These are phyloP conservation scores for Tachycineta bicolor DNA, from an alignment of 2,113 vertebrate species.

Conservation along the genomic window DNA sequence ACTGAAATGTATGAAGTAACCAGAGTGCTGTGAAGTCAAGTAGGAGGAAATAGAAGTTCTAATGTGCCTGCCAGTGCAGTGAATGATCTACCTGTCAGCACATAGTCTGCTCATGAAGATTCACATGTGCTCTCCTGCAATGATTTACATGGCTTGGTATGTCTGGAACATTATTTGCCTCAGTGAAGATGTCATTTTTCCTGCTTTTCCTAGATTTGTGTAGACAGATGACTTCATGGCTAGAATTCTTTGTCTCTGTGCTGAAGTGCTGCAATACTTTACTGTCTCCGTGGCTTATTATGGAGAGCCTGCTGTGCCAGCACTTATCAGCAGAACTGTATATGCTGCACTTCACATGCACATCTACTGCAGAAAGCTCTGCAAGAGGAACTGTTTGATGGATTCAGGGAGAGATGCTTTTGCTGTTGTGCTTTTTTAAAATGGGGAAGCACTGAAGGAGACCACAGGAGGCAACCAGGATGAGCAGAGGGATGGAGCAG, in stretches of 20 bases:
- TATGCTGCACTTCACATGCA: not conserved
- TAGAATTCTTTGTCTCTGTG: not conserved
- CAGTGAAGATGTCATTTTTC: slow-evolving; percentile 15
- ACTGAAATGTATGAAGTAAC: not conserved
- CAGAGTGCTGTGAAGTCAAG: not conserved
- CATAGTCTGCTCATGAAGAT: not conserved
- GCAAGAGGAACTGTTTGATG: not conserved
- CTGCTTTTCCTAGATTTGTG: slow-evolving; percentile 28
- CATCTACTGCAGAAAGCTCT: not conserved
- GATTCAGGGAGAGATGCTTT: not conserved
- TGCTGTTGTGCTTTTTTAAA: not conserved
- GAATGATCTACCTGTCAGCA: slow-evolving; percentile 33
- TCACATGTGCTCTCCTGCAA: slow-evolving; percentile 19
- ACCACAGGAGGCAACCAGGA: not conserved
- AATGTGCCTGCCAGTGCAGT: not conserved
- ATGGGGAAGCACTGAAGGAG: not conserved
- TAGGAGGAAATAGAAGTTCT: not conserved
- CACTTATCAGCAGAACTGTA: not conserved
- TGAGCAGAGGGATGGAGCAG: not conserved
- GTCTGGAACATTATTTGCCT: slow-evolving; percentile 30
- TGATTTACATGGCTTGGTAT: slow-evolving; percentile 48
- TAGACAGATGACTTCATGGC: slow-evolving; percentile 11
- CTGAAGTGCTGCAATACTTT: not conserved
- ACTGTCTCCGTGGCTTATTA: not conserved
- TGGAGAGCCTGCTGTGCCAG: not conserved